Evolutionary conservation across 2,888 invertebrate species (phyloP).

Genomic region (Schrankia costaestrigalis): DNA sequence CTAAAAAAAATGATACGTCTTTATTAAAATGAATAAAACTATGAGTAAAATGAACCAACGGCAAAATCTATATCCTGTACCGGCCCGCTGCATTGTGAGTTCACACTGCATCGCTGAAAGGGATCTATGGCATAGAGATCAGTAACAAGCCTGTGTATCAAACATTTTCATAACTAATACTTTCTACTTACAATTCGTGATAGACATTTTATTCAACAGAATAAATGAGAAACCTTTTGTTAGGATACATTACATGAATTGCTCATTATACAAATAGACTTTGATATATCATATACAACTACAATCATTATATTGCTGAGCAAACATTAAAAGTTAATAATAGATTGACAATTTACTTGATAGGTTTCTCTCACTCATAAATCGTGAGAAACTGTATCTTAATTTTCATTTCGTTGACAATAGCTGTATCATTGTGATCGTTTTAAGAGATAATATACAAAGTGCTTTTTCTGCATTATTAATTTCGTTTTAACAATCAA

Average conservation of each 20-base stretch:
- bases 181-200: too few relatives aligned
- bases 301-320: conserved; percentile 15
- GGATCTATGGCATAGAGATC: too few relatives aligned
- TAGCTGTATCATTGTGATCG: conserved; percentile 32
- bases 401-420: conserved; percentile 38
- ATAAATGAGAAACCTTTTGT: conserved; percentile 19
- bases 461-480: conserved; percentile 18
- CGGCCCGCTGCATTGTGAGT: too few relatives aligned
- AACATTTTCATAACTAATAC: too few relatives aligned
- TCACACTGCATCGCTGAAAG: too few relatives aligned
- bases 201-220: conserved; percentile 17
- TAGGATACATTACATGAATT: conserved; percentile 13
- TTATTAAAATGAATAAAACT: too few relatives aligned
- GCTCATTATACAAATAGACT: conserved; percentile 19
- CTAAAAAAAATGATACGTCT: too few relatives aligned
- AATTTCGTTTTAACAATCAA: conserved; percentile 11
- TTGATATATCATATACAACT: conserved; percentile 27
- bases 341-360: conserved; percentile 31
- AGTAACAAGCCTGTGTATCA: too few relatives aligned
- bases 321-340: conserved; percentile 23
- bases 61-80: too few relatives aligned
- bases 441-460: conserved; percentile 27
- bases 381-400: conserved; percentile 42
- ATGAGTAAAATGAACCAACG: too few relatives aligned
- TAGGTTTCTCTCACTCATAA: conserved; percentile 27